A percentile compares a stretch with the other conserved stretches of the same genome.
Conservation (phyloP, 2,888 invertebrate genomes). For the Alloplasta piceator region DNA sequence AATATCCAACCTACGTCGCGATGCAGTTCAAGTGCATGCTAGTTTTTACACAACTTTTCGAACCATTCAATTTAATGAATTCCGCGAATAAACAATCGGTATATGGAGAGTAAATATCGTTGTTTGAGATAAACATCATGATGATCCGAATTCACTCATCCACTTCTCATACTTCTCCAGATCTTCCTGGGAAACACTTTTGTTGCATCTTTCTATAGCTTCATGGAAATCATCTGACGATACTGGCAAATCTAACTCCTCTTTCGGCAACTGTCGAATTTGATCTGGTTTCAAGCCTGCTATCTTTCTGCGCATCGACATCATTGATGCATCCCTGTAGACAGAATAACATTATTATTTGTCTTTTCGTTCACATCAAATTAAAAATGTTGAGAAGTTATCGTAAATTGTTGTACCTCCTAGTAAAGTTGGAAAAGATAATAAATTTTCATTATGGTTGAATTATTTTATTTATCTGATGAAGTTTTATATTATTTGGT, state of each 20-base stretch:
- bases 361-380: background rate
- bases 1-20: too few species aligned
- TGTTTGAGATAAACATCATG: conserved; percentile 85
- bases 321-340: conserved; percentile 98
- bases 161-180: conserved; percentile 97
- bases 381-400: too few species aligned
- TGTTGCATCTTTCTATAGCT: conserved; percentile 97
- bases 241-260: conserved; percentile 97
- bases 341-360: conserved; percentile 48
- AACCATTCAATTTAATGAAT: too few species aligned
- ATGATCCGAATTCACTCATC: conserved; percentile 98
- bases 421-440: too few species aligned
- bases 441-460: too few species aligned
- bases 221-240: conserved; percentile 96
- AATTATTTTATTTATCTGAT: too few species aligned
- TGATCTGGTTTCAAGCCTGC: conserved; percentile 96
- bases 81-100: too few species aligned
- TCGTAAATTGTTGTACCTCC: too few species aligned
- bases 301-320: conserved; percentile 98
- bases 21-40: too few species aligned
- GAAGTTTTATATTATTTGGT: too few species aligned
- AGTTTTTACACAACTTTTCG: too few species aligned
- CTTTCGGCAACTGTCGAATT: conserved; percentile 96
- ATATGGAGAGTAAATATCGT: background rate
- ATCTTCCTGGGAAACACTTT: conserved; percentile 97